Base-by-base conservation (phyloP, 2,888 invertebrate species). In the Drosophila infuscata region DNA sequence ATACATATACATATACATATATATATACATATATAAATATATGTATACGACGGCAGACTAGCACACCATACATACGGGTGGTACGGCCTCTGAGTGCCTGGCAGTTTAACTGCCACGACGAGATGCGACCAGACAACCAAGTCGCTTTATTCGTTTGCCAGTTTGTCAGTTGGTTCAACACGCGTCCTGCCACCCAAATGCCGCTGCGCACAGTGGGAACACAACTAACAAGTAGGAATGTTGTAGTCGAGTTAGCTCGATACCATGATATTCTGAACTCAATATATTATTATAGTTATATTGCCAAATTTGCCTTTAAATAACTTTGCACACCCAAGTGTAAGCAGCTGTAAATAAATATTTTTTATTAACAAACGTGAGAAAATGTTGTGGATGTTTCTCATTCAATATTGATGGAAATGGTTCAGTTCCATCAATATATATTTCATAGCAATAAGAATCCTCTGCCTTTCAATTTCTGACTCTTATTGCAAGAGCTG, bases 91-190 rank as follows among this genome's bases (percentile, higher is more conserved):
- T 41, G 51, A 65, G 70, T 51, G 48, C 29, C 58, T 57, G 49
- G 12, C 58, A 61, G 53, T 59, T 74, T 64, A 76, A 68, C 57
- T 66, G 74, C 46, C 30, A 41, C 61, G 51, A 32, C 59, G 62
- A 62, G 62, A 43, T 25, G 61, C 38, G 48, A 51, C 15, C 59
- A 67, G 65, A 62, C 52, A 56, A 49, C 49, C 58, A 61, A 56
- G 65, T 63, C 56, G 38, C 29, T 74, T 48, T 59, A 66, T 79
- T 58, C 53, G 32, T 65, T 51, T 57, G 57, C 68, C 65, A 49
- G 51, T 64, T 33, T 65, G 74, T 68, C 78, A 57, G 81, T 68
- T 68, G 70, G 59, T 58, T 54, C 65, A 77, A 74, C 77, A 70
- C 68, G 74, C 65, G 65, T 46, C 56, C 36, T 48, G 41, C 48